These are phyloP conservation scores for Sinosuthora webbiana DNA, from an alignment of 2,113 vertebrate genomes.

Conservation along the genomic window DNA sequence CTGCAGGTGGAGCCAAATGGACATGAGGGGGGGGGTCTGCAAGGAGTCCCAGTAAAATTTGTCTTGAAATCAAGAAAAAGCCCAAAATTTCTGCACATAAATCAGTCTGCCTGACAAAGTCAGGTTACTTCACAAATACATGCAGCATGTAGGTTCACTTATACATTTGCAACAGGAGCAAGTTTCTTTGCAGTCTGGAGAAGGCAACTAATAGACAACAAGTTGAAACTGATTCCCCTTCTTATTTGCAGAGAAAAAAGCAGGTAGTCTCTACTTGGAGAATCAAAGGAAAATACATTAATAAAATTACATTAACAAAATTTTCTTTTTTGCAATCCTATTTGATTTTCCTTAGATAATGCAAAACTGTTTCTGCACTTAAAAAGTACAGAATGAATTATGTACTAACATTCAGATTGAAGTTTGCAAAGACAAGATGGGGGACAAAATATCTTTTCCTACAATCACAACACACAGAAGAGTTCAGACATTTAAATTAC, in stretches of 20 bases:
- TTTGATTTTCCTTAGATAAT: conserved; percentile 46
- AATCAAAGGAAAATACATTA: conserved; percentile 49
- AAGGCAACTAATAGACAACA: background rate
- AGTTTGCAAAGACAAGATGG: background rate
- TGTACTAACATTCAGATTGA: background rate
- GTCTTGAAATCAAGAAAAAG: background rate
- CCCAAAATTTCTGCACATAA: background rate
- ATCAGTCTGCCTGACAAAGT: background rate
- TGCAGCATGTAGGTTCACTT: background rate
- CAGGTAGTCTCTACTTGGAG: background rate
- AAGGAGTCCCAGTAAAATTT: background rate
- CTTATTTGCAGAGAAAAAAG: conserved; percentile 41
- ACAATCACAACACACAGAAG: background rate
- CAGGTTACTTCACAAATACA: background rate
- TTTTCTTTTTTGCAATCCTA: conserved; percentile 9
- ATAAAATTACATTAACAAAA: conserved; percentile 49
- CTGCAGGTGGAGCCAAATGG: background rate
- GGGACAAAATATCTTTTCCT: background rate
- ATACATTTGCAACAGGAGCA: background rate
- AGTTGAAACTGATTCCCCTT: conserved; percentile 28
- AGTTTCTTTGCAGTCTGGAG: background rate
- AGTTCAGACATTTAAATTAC: conserved; percentile 1
- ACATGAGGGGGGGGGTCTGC: background rate
- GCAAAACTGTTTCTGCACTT: conserved; percentile 12
- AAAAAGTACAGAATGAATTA: conserved; percentile 27